Conservation (phyloP, 2,113 vertebrate genomes). For the Erythrocercus mccallii region DNA sequence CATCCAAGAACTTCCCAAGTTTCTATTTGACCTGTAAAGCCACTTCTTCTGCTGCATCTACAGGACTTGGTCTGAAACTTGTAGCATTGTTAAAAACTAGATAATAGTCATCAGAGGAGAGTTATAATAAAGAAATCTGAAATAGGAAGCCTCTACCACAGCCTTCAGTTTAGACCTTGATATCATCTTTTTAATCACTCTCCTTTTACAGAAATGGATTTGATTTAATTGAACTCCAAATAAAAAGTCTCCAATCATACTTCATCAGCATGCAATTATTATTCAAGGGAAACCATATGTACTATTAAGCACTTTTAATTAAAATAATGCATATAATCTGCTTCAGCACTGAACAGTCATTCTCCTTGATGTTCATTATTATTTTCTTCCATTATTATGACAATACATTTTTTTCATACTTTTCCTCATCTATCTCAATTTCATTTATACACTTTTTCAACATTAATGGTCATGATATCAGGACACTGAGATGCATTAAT, state of each 20-base stretch:
- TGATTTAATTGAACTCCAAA: constrained; percentile 70
- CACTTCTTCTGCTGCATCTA: not conserved
- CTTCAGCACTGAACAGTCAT: constrained; percentile 15
- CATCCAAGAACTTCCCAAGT: not conserved
- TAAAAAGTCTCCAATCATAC: constrained; percentile 66
- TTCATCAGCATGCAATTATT: constrained; percentile 67
- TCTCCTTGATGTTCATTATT: constrained; percentile 39
- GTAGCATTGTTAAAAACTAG: constrained; percentile 34
- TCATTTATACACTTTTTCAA: not conserved
- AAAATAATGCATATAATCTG: constrained; percentile 70
- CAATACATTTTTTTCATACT: not conserved
- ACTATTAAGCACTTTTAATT: constrained; percentile 65
- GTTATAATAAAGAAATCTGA: constrained; percentile 1
- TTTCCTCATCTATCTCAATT: not conserved
- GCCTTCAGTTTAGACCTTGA: constrained; percentile 38
- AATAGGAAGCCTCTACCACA: constrained; percentile 49
- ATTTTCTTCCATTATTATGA: constrained; percentile 8
- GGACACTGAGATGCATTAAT: not conserved
- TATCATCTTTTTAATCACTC: constrained; percentile 70
- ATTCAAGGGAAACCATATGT: constrained; percentile 67
- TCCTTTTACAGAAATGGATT: constrained; percentile 61
- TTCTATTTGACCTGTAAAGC: not conserved
- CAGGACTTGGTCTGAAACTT: constrained; percentile 28
- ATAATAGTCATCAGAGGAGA: constrained; percentile 23
- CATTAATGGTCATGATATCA: not conserved